A percentile compares a stretch with the other conserved stretches of the same genome.
Conservation (phyloP, 2,113 vertebrate genomes). For the Hoplias malabaricus region DNA sequence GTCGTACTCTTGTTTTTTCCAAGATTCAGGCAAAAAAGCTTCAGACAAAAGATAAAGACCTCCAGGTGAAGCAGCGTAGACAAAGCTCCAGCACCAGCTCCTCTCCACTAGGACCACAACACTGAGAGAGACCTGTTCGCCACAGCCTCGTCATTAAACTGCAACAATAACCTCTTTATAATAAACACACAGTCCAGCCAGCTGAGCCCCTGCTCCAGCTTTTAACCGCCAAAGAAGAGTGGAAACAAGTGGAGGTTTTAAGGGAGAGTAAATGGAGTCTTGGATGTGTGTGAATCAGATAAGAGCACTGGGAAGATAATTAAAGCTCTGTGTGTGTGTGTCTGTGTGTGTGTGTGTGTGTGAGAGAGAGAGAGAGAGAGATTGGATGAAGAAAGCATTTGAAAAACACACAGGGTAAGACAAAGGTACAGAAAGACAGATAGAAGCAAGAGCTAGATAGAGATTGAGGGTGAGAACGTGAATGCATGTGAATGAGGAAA, state of each 20-base stretch:
- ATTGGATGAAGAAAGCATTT: conserved; percentile 46
- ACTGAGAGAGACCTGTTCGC: conserved; percentile 49
- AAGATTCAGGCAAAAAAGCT: neutral
- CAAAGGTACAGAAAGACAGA: too few relatives aligned
- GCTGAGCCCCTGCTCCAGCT: conserved; percentile 45
- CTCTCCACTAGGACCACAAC: conserved; percentile 43
- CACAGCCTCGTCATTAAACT: conserved; percentile 44
- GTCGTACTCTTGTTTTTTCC: neutral
- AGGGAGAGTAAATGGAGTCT: conserved; percentile 55
- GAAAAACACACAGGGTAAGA: too few relatives aligned
- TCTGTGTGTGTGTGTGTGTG: neutral
- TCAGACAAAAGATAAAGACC: neutral
- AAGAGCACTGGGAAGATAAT: conserved; percentile 62
- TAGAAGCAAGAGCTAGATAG: conserved; percentile 41
- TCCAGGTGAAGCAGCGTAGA: conserved; percentile 22
- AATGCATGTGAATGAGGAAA: conserved; percentile 52
- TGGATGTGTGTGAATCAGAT: conserved; percentile 61
- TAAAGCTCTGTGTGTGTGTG: conserved; percentile 26
- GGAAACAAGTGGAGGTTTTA: conserved; percentile 50
- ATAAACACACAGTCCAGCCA: conserved; percentile 46
- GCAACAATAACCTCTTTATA: conserved; percentile 57
- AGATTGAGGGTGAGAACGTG: conserved; percentile 43
- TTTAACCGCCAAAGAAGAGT: conserved; percentile 49
- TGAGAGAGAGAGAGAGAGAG: conserved; percentile 49
- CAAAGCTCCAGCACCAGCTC: conserved; percentile 43